Conservation (phyloP, 2,797 vertebrate genomes). For the Bradypus variegatus region DNA sequence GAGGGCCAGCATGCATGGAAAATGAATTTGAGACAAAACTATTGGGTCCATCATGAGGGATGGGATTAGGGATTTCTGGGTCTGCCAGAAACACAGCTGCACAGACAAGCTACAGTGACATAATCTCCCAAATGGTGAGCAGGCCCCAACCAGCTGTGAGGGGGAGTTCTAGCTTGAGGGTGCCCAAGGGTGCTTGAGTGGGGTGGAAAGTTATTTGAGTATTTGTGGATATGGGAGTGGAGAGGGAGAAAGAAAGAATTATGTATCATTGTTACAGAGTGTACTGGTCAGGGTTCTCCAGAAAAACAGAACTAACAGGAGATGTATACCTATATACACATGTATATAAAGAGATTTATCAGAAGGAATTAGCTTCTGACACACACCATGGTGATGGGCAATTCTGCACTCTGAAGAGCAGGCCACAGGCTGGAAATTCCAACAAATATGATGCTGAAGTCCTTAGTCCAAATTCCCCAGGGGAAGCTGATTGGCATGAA, state of each 20-base stretch:
- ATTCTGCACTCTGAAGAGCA: no score
- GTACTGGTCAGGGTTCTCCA: no score
- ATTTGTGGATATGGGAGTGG: not conserved
- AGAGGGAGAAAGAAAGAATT: not conserved
- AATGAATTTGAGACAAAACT: not conserved
- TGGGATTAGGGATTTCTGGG: constrained; percentile 12
- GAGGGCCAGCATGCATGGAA: not conserved
- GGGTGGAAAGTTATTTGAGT: not conserved
- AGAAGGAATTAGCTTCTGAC: no score
- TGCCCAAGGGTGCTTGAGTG: not conserved
- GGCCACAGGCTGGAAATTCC: no score
- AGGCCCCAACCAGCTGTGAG: not conserved
- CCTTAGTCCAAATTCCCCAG: no score
- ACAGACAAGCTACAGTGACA: constrained; percentile 40
- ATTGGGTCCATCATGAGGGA: not conserved
- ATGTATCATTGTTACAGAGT: not conserved
- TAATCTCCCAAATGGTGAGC: not conserved
- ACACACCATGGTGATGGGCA: no score
- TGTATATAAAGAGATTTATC: no score
- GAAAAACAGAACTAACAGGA: no score
- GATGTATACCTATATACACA: no score
- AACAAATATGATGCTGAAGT: no score
- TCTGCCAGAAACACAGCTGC: constrained; percentile 38
- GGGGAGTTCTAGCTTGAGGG: not conserved
- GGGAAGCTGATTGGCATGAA: no score